Evolutionary conservation across 2,113 vertebrate species (phyloP).

Genomic region (Varanus salvator): DNA sequence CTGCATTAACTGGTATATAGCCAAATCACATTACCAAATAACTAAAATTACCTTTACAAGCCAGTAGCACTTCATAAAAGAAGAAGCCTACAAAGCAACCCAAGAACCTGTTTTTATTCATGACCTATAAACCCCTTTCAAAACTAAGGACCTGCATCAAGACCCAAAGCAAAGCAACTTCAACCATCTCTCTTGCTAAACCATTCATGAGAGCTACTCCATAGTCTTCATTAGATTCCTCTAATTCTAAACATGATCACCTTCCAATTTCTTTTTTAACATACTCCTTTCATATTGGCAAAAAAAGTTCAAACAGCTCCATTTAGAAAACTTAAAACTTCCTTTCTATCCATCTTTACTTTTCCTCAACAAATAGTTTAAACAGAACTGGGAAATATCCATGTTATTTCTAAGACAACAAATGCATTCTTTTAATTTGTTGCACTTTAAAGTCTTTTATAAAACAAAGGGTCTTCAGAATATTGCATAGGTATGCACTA

Average conservation of each 20-base stretch:
- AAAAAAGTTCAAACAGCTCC: not conserved
- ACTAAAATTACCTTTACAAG: conserved; percentile 57
- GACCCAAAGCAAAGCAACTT: not conserved
- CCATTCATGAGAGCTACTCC: conserved; percentile 21
- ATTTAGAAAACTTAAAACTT: conserved; percentile 28
- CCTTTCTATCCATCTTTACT: conserved; percentile 7
- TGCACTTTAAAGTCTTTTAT: conserved; percentile 54
- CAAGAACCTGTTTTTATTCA: conserved; percentile 38
- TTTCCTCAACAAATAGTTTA: not conserved
- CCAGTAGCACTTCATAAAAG: conserved; percentile 47
- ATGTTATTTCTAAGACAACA: conserved; percentile 47
- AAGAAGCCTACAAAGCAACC: conserved; percentile 51
- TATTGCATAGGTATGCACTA: conserved; percentile 71
- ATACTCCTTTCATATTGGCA: not conserved
- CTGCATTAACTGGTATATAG: conserved; percentile 64
- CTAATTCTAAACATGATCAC: not conserved
- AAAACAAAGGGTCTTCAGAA: conserved; percentile 57
- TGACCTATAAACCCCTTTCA: conserved; percentile 28
- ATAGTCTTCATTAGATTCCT: conserved; percentile 22
- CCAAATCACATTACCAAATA: conserved; percentile 64
- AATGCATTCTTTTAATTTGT: conserved; percentile 52
- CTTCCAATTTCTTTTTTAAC: not conserved
- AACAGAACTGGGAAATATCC: conserved; percentile 48
- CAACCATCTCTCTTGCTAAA: not conserved
- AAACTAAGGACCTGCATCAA: conserved; percentile 14